Evolutionary conservation across 2,113 vertebrate genomes (phyloP).

Genomic region (Aleadryas rufinucha): DNA sequence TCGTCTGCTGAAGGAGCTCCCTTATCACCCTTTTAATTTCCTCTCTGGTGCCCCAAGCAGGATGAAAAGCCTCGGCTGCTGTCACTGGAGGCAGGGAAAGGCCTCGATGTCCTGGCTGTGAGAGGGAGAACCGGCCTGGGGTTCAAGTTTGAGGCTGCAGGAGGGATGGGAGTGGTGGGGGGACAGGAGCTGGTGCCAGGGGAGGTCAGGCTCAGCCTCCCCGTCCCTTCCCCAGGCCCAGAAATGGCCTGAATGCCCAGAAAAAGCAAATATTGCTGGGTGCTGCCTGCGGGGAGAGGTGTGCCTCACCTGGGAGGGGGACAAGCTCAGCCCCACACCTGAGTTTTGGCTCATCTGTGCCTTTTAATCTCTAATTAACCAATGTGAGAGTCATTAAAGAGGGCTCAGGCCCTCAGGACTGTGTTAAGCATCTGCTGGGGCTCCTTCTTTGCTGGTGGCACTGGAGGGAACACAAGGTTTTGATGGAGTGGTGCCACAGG

Average conservation of each 20-base stretch:
- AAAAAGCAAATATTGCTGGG: background rate
- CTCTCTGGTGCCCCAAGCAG: background rate
- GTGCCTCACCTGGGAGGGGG: no score
- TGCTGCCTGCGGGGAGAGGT: rapidly evolving
- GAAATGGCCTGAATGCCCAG: background rate
- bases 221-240: background rate
- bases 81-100: background rate
- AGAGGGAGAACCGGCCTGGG: background rate
- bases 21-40: constrained; percentile 63
- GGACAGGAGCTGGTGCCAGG: background rate
- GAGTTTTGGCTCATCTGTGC: background rate
- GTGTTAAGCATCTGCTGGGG: rapidly evolving
- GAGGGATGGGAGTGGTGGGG: background rate
- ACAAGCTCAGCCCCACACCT: background rate
- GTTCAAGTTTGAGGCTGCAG: background rate
- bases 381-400: rapidly evolving
- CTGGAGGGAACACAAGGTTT: rapidly evolving
- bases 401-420: rapidly evolving
- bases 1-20: background rate
- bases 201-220: background rate
- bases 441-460: background rate
- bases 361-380: background rate
- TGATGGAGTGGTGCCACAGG: rapidly evolving
- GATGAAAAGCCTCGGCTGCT: background rate
- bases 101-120: background rate